A percentile compares a stretch with the other conserved stretches of the same genome.
Conservation (phyloP, 2,797 vertebrate species). For the Helostoma temminkii region DNA sequence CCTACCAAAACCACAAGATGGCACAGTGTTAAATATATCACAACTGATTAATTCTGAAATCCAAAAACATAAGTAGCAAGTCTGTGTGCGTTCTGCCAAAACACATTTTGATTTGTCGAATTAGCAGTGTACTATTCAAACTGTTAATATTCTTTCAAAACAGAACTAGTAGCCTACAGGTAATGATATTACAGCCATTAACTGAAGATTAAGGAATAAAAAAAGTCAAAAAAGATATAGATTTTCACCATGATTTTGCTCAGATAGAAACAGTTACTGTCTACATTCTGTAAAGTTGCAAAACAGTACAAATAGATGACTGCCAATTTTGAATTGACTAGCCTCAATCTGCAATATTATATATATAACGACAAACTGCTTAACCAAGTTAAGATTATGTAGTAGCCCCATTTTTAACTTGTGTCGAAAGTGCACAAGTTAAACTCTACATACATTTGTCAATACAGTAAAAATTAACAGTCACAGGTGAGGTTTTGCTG, state of each 20-base stretch:
- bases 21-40: neutral
- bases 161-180: conserved; percentile 15
- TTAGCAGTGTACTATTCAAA: neutral
- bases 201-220: too few relatives aligned
- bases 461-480: too few relatives aligned
- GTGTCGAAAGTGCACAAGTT: too few relatives aligned
- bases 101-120: neutral
- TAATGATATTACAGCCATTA: neutral
- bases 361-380: too few relatives aligned
- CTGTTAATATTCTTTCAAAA: conserved; percentile 13
- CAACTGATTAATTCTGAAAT: neutral
- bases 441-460: too few relatives aligned
- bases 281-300: conserved; percentile 50
- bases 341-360: conserved; percentile 4
- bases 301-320: conserved; percentile 40
- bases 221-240: too few relatives aligned
- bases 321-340: neutral
- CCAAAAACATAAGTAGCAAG: conserved; percentile 24
- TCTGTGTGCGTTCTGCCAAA: conserved; percentile 19
- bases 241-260: neutral
- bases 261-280: neutral
- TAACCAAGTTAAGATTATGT: too few relatives aligned
- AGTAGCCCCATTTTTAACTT: too few relatives aligned
- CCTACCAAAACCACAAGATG: neutral
- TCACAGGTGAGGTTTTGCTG: too few relatives aligned